phyloP scores from a whole-genome alignment of 2,888 invertebrate species.

The Coleophora flavipennella region DNA sequence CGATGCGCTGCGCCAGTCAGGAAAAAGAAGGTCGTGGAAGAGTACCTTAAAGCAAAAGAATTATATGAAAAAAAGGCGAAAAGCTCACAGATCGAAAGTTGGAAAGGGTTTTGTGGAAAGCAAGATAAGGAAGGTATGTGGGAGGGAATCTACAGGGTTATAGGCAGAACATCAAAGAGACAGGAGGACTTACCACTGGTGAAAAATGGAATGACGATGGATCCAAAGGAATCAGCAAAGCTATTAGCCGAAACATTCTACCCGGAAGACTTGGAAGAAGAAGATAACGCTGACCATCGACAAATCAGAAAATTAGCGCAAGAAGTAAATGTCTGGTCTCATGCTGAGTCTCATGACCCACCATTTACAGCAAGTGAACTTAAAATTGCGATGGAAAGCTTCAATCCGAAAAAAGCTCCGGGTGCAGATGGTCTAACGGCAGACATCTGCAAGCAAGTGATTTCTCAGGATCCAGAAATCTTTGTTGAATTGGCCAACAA shows the following conservation, averaged over 20 bases:
- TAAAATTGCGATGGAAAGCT: background rate
- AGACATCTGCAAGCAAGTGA: conserved; percentile 14
- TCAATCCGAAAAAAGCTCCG: conserved; percentile 15
- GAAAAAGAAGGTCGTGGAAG: conserved; percentile 5
- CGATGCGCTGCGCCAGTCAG: background rate
- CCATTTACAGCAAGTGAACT: conserved; percentile 9
- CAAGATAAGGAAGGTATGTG: background rate
- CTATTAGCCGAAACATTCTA: background rate
- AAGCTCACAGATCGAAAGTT: background rate
- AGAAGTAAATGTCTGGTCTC: background rate
- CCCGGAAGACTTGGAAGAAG: background rate
- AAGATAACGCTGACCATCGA: background rate
- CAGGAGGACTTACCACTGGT: background rate
- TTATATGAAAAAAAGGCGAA: background rate
- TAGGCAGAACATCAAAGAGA: background rate
- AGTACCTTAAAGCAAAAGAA: background rate
- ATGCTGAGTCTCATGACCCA: conserved; percentile 5
- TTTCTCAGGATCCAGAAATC: conserved; percentile 1
- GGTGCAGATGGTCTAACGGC: conserved; percentile 15
- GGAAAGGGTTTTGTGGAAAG: background rate
- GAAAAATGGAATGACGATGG: background rate
- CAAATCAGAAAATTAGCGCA: background rate
- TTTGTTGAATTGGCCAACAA: conserved; percentile 4
- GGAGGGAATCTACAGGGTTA: background rate
- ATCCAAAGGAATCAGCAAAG: background rate